Conservation (phyloP, 2,888 invertebrate species). For the Hypsopygia costalis region DNA sequence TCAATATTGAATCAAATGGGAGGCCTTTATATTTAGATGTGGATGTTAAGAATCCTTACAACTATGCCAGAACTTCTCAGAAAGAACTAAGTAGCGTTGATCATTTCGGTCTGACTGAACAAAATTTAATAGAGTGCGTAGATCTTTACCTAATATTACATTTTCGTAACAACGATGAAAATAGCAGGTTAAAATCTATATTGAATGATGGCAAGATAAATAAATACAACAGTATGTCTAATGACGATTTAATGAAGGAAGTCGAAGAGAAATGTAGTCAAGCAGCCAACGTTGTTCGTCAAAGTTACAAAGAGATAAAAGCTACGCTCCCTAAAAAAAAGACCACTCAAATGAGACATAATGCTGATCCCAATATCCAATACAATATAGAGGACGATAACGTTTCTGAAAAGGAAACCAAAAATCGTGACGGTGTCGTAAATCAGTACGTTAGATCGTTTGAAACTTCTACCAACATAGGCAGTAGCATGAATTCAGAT, state of each 20-base stretch:
- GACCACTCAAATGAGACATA: too few species aligned
- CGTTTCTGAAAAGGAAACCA: too few species aligned
- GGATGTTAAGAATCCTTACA: conserved; percentile 2
- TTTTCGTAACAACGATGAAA: conserved; percentile 21
- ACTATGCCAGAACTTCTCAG: conserved; percentile 1
- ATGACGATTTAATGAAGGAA: conserved; percentile 22
- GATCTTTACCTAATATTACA: conserved; percentile 29
- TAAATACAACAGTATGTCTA: conserved; percentile 20
- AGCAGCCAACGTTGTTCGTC: conserved; percentile 20
- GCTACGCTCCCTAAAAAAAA: conserved; percentile 4
- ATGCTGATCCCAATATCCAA: too few species aligned
- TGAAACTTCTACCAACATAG: too few species aligned
- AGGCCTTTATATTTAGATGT: conserved; percentile 15
- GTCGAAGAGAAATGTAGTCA: conserved; percentile 28
- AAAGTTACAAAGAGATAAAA: conserved; percentile 29
- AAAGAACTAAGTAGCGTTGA: conserved; percentile 9
- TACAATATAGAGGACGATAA: too few species aligned
- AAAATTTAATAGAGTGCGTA: conserved; percentile 28
- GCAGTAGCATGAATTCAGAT: too few species aligned
- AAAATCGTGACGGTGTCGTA: too few species aligned
- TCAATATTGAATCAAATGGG: neutral
- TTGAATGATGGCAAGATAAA: conserved; percentile 16
- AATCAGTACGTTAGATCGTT: too few species aligned
- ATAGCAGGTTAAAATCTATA: conserved; percentile 18
- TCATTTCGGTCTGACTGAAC: conserved; percentile 21